Evolutionary conservation across 2,113 vertebrate genomes (phyloP), one percentile per base, ranked within the genome.

Genomic region (Sinocyclocheilus rhinocerous): DNA sequence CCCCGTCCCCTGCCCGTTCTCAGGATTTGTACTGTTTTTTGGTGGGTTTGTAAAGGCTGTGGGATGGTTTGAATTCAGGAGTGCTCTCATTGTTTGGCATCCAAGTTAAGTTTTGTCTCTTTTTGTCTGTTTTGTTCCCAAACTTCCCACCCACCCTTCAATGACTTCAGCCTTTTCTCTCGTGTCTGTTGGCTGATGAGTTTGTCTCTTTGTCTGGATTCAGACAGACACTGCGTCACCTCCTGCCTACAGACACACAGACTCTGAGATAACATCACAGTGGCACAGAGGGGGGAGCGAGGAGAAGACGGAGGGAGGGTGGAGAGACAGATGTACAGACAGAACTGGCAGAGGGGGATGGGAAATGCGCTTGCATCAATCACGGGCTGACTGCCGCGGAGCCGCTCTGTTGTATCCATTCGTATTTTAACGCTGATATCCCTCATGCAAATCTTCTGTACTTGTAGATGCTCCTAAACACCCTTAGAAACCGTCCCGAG

Each of bases 221-320:
- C 93, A 94, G 94, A 93, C 94, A 95, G 95, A 96, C 95, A 96
- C 94, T 96, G 95, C 95, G 95, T 96, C 95, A 95, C 94, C 94
- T 95, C 94, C 93, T 95, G 95, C 95, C 93, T 95, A 95, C 95
- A 95, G 94, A 95, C 95, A 95, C 93, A 95, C 94, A 95, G 94
- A 95, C 94, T 92, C 92, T 67, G 92, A 95, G 95, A 95, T 95
- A 96, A 93, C 95, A 95, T 95, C 93, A 92, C 93, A 94, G 93
- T 94, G 95, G 93, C 93, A 95, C 90, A 84, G 82, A 50, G 84
- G 57, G 69, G 78, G 85, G 63, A n/a, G 52, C 1, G 57, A 75
- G 67, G 59, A 65, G 69, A 52, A 82, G 52, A 22, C 16, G 73
- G 16, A 39, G 39, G 52, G 77, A 69, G 85, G 79, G 89, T 90